Percentiles rank a stretch among this genome's conserved stretches.
These are phyloP conservation scores for Nomada lathburiana DNA, from an alignment of 2,888 invertebrate species.

Conservation along the genomic window DNA sequence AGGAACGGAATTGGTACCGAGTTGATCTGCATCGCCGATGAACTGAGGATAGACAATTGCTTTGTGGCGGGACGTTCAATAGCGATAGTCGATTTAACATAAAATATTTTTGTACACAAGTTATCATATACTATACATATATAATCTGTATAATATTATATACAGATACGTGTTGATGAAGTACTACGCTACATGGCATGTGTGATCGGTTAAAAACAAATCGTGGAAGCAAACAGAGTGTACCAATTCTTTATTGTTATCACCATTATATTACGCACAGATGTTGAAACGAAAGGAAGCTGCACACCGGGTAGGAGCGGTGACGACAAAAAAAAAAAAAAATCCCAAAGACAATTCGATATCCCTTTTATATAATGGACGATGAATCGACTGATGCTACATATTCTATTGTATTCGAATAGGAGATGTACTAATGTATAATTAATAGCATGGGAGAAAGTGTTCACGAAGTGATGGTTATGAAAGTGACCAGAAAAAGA, in stretches of 20 bases:
- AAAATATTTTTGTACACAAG: conserved; percentile 72
- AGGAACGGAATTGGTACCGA: conserved; percentile 79
- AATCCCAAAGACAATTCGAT: conserved; percentile 45
- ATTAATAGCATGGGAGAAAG: neutral
- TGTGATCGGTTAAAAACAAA: conserved; percentile 13
- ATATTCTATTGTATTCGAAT: neutral
- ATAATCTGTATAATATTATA: conserved; percentile 46
- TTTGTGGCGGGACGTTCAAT: conserved; percentile 51
- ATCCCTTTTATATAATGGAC: neutral
- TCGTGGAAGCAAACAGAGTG: neutral
- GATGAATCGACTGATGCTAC: neutral
- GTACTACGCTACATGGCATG: conserved; percentile 1
- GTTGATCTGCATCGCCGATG: conserved; percentile 72
- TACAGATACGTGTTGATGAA: conserved; percentile 21
- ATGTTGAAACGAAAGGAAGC: too few species aligned
- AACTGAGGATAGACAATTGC: conserved; percentile 61
- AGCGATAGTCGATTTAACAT: conserved; percentile 64
- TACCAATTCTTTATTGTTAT: conserved; percentile 29
- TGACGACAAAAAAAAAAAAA: neutral
- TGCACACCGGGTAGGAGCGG: neutral
- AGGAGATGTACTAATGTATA: neutral
- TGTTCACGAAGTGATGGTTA: conserved; percentile 21
- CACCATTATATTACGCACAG: conserved; percentile 30
- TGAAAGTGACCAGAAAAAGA: conserved; percentile 2
- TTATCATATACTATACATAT: conserved; percentile 54